Percentiles rank a stretch among this genome's conserved stretches.
These are phyloP conservation scores for Malachius bipustulatus DNA, from an alignment of 2,888 invertebrate genomes.

Conservation along the genomic window DNA sequence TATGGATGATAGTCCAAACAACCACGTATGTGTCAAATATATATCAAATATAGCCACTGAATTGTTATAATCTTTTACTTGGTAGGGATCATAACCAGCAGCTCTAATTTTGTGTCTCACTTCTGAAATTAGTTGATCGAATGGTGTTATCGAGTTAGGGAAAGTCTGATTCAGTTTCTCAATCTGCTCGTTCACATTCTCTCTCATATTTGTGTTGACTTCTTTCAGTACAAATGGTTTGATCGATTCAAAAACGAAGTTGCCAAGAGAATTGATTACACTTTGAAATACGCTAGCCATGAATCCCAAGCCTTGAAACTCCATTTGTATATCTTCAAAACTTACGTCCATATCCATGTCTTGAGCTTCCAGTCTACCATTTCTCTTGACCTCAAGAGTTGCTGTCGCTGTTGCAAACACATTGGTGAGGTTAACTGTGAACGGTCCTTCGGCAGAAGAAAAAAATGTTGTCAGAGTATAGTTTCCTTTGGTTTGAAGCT, in stretches of 20 bases:
- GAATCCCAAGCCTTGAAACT: conserved; percentile 73
- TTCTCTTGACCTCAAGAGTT: conserved; percentile 56
- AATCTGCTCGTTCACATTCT: conserved; percentile 62
- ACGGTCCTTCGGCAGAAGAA: conserved; percentile 61
- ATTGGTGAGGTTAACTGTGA: conserved; percentile 60
- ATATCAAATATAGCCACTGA: conserved; percentile 59
- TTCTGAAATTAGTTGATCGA: conserved; percentile 72
- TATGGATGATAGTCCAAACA: conserved; percentile 68
- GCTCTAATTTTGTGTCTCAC: conserved; percentile 54
- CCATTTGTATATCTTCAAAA: conserved; percentile 62
- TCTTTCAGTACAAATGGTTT: conserved; percentile 73
- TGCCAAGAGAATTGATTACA: conserved; percentile 70
- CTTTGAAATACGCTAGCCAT: conserved; percentile 54
- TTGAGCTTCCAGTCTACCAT: conserved; percentile 65
- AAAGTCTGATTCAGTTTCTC: conserved; percentile 59
- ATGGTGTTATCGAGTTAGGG: conserved; percentile 74
- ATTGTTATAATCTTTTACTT: conserved; percentile 59
- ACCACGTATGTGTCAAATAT: conserved; percentile 60
- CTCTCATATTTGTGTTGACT: conserved; percentile 61
- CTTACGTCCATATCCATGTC: conserved; percentile 68
- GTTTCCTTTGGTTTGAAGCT: conserved; percentile 57
- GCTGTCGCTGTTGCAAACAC: conserved; percentile 59
- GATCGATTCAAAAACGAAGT: conserved; percentile 73
- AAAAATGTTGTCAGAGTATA: conserved; percentile 65
- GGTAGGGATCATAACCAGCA: conserved; percentile 63